phyloP scores from a whole-genome alignment of 2,113 vertebrate species.

The Cnemophilus loriae region DNA sequence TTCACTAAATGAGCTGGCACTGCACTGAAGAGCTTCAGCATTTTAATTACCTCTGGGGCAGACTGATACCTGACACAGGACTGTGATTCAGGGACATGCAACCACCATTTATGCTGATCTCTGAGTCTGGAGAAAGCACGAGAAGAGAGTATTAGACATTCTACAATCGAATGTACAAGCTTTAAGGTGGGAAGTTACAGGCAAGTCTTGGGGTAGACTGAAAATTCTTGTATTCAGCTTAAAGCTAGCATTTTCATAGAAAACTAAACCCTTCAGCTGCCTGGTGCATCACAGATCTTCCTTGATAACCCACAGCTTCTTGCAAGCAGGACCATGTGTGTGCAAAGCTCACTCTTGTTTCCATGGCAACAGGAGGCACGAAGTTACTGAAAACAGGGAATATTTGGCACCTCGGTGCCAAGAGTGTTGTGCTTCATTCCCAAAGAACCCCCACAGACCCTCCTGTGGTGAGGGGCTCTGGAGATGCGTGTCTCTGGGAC shows the following conservation, averaged over 20 bases:
- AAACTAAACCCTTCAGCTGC: background rate
- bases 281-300: background rate
- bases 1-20: background rate
- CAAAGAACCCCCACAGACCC: background rate
- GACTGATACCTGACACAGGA: background rate
- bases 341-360: background rate
- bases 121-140: background rate
- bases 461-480: background rate
- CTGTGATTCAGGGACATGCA: background rate
- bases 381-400: background rate
- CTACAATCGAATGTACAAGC: background rate
- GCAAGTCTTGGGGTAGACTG: background rate
- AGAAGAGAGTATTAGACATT: background rate
- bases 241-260: background rate
- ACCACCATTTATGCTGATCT: background rate
- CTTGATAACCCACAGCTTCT: background rate
- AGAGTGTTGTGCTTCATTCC: background rate
- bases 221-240: background rate
- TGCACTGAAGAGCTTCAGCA: background rate
- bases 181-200: background rate
- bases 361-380: background rate
- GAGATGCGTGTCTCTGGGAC: background rate
- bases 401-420: background rate
- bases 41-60: background rate
- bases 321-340: background rate